Base-by-base conservation (phyloP, 2,797 vertebrate genomes). In the Forpus xanthops region DNA sequence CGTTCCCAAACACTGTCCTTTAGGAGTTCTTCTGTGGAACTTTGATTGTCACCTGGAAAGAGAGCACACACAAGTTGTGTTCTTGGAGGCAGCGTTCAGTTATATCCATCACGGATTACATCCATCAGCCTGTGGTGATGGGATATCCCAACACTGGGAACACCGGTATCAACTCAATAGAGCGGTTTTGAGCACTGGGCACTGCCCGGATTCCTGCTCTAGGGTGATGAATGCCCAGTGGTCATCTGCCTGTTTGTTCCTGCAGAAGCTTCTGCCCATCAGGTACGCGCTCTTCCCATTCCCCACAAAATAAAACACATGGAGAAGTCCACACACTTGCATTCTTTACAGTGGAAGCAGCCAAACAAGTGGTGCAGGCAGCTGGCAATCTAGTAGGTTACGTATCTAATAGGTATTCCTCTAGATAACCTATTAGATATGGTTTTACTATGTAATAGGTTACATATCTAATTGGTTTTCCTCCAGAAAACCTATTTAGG, bases 11-110 rank as follows among this genome's bases (percentile, higher is more conserved):
- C 10, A 11, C 35, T 37, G 7, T 37, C 58, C 84, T 88, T 98
- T 98, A 99, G 0, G 99, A 99, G 91, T 99, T 99, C 96, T 99
- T 99, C 98, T 99, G 98, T 5, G 98, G 99, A 21, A 99, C 98
- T 96, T 98, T 99, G 82, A 98, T 96, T 4, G 98, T 99, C 94
- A 99, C 99, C 99, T 99, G 89, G 56, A 80, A 86, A 20, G 39
- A 39, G 2, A 66, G 12, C 28, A 39, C 28, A n/a, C 17, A n/a
- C 3, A 12, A 28, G 12, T 71, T 58, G 14, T 2, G 42, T 27
- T 55, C 24, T 25, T 79, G 53, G 21, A 68, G 55, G n/a, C 1
- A 8, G 8, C 2, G 25, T 37, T 65, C 37, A 58, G 47, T 11
- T 61, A 5, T 14, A 27, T 25, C 65, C 15, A 33, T 53, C 50